phyloP scores from a whole-genome alignment of 2,797 vertebrate species.

The Pogoniulus pusillus region DNA sequence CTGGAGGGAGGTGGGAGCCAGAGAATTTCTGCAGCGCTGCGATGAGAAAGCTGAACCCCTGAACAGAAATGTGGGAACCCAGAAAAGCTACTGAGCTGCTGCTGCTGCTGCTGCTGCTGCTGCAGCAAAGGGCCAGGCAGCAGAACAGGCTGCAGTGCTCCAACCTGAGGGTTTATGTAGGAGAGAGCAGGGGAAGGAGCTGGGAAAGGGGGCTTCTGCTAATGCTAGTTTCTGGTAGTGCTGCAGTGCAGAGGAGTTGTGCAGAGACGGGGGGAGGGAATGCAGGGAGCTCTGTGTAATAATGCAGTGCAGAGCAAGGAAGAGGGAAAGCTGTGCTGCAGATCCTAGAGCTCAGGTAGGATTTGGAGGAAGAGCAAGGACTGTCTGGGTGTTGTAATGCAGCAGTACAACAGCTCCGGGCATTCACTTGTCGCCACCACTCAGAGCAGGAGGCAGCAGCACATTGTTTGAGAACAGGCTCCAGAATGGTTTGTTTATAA shows the following conservation, averaged over 20 bases:
- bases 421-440: not conserved
- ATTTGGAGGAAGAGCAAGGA: not conserved
- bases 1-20: not conserved
- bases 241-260: slow-evolving; percentile 59
- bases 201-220: not conserved
- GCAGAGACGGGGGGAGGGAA: slow-evolving; percentile 22
- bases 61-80: not conserved
- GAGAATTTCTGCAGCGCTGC: not conserved
- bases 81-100: not conserved
- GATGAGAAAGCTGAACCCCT: not conserved
- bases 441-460: not conserved
- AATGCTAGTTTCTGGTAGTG: not conserved
- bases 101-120: not conserved
- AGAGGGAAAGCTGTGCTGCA: slow-evolving; percentile 50
- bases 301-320: slow-evolving; percentile 45
- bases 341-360: slow-evolving; percentile 25
- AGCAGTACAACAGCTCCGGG: not conserved
- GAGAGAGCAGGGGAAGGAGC: not conserved
- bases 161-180: not conserved
- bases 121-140: not conserved
- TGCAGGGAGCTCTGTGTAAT: not conserved
- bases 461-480: not conserved
- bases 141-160: not conserved
- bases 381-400: not conserved
- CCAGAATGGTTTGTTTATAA: not conserved